A percentile compares a stretch with the other conserved stretches of the same genome.
Conservation (phyloP, 2,888 invertebrate species). For the Caenorhabditis becei region DNA sequence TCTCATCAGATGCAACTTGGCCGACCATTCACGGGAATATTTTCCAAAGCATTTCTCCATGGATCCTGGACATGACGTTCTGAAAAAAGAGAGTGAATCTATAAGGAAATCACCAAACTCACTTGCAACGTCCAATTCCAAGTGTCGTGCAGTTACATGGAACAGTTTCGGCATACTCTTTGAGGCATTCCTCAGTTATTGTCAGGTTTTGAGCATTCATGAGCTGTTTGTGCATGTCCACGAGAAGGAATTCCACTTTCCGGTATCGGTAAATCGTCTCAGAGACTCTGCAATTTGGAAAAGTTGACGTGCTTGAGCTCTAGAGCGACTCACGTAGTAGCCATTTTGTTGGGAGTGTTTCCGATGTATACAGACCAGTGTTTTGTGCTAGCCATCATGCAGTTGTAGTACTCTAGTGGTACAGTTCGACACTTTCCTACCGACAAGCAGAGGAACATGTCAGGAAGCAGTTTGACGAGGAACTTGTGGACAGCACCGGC, state of each 20-base stretch:
- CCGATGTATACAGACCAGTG: conserved; percentile 52
- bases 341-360: conserved; percentile 46
- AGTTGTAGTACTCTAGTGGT: conserved; percentile 38
- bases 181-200: conserved; percentile 32
- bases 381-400: conserved; percentile 32
- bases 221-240: conserved; percentile 53
- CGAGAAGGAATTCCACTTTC: conserved; percentile 31
- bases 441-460: conserved; percentile 50
- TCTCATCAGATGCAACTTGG: conserved; percentile 45
- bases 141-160: conserved; percentile 48
- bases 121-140: conserved; percentile 45
- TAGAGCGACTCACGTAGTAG: conserved; percentile 49
- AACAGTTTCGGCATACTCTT: conserved; percentile 22
- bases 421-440: conserved; percentile 56
- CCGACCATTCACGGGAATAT: conserved; percentile 52
- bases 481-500: conserved; percentile 33
- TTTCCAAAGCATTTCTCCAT: conserved; percentile 58
- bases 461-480: conserved; percentile 22
- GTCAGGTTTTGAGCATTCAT: conserved; percentile 42
- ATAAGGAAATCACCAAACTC: background rate
- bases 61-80: conserved; percentile 19
- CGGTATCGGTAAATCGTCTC: conserved; percentile 54
- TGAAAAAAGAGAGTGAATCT: conserved; percentile 2
- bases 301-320: no score
- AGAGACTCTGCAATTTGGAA: conserved; percentile 29